Conservation (phyloP, 1,140 invertebrate genomes). For the Drosophila ogumai region DNA sequence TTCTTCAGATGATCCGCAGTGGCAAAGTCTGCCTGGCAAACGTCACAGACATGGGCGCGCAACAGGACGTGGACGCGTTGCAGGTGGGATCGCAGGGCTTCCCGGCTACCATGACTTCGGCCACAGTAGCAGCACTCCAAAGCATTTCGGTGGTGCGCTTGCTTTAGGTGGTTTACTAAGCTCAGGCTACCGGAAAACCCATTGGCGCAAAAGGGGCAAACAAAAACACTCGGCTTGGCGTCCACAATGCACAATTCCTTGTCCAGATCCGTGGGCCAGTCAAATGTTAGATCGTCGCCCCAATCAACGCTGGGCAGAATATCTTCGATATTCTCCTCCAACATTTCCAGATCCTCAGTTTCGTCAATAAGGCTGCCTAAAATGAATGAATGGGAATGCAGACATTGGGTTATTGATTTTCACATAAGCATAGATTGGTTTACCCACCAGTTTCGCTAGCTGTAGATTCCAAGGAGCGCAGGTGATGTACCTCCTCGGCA, state of each 20-base stretch:
- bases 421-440: not conserved
- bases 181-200: slow-evolving; percentile 64
- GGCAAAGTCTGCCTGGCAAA: slow-evolving; percentile 59
- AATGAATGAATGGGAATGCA: too few relatives aligned
- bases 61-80: slow-evolving; percentile 64
- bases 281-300: slow-evolving; percentile 68
- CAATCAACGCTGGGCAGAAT: slow-evolving; percentile 62
- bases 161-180: slow-evolving; percentile 51
- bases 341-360: slow-evolving; percentile 68
- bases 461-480: slow-evolving; percentile 19
- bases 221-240: slow-evolving; percentile 52
- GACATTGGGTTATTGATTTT: not conserved
- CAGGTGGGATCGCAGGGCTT: slow-evolving; percentile 56
- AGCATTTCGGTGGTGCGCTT: slow-evolving; percentile 35
- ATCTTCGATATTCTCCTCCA: slow-evolving; percentile 73
- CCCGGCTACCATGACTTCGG: slow-evolving; percentile 51
- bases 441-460: slow-evolving; percentile 13
- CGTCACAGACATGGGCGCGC: slow-evolving; percentile 48
- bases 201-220: slow-evolving; percentile 69
- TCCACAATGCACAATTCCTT: slow-evolving; percentile 63
- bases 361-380: slow-evolving; percentile 53
- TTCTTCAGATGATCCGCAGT: slow-evolving; percentile 66
- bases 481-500: slow-evolving; percentile 50
- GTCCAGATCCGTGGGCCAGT: slow-evolving; percentile 63
- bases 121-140: slow-evolving; percentile 63